phyloP scores from a whole-genome alignment of 2,113 vertebrate genomes.

The Nesogale talazaci region DNA sequence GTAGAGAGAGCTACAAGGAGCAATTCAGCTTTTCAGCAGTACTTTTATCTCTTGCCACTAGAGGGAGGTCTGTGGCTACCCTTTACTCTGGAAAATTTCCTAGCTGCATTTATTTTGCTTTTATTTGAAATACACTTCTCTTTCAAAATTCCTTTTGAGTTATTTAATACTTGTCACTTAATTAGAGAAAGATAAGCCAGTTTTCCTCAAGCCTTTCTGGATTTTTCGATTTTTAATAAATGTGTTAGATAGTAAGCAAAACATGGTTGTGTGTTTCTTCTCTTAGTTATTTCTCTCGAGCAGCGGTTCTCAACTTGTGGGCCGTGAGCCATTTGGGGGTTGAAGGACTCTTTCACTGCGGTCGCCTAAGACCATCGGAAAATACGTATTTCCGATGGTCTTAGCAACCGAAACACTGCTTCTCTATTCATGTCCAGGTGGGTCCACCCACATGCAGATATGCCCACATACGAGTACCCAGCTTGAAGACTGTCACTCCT shows the following conservation, averaged over 20 bases:
- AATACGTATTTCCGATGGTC: too few species aligned
- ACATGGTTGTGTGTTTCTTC: not conserved
- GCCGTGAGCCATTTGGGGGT: too few species aligned
- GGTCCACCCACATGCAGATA: too few species aligned
- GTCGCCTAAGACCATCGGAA: too few species aligned
- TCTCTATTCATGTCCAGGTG: too few species aligned
- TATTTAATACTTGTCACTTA: slow-evolving; percentile 69
- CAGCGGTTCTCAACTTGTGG: not conserved
- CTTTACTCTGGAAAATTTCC: not conserved
- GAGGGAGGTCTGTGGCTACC: slow-evolving; percentile 73
- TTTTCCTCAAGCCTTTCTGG: slow-evolving; percentile 70
- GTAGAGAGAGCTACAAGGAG: not conserved
- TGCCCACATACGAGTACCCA: too few species aligned
- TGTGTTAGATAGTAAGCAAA: slow-evolving; percentile 70
- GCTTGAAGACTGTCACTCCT: too few species aligned
- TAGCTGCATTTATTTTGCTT: slow-evolving; percentile 62
- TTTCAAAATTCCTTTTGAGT: slow-evolving; percentile 55
- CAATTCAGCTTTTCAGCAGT: slow-evolving; percentile 21
- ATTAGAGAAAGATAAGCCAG: slow-evolving; percentile 49
- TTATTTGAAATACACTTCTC: slow-evolving; percentile 52
- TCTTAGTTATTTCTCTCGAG: slow-evolving; percentile 13
- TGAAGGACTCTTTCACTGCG: too few species aligned
- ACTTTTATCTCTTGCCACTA: slow-evolving; percentile 58
- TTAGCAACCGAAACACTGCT: too few species aligned
- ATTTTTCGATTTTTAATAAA: slow-evolving; percentile 80